Conservation (phyloP, 2,797 vertebrate species). For the Peromyscus attwateri region DNA sequence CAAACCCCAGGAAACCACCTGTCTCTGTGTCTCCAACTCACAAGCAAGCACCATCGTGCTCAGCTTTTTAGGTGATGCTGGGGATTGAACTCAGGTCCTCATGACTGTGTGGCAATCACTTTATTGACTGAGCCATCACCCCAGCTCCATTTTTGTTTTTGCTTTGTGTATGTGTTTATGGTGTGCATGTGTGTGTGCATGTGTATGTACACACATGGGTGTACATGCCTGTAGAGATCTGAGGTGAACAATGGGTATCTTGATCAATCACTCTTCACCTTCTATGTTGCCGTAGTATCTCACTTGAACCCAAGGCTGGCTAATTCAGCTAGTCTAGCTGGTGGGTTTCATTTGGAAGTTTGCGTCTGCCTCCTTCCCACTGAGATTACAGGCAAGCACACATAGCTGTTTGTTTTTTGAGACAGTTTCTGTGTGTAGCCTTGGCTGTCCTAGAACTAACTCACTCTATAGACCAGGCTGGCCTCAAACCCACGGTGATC, state of each 20-base stretch:
- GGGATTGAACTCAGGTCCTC: background rate
- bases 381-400: too few relatives aligned
- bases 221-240: background rate
- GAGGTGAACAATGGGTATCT: background rate
- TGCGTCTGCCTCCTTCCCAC: too few relatives aligned
- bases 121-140: background rate
- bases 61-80: background rate
- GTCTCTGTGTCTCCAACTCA: background rate
- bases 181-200: background rate
- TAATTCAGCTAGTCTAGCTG: background rate
- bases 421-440: too few relatives aligned
- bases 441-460: too few relatives aligned
- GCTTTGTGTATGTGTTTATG: background rate
- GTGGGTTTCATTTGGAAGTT: too few relatives aligned
- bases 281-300: background rate
- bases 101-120: background rate
- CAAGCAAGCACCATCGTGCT: background rate
- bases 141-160: background rate
- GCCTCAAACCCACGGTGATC: too few relatives aligned
- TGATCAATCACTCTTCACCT: background rate
- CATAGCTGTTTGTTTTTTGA: too few relatives aligned
- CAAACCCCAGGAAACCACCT: background rate
- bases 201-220: background rate
- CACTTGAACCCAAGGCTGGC: background rate
- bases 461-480: too few relatives aligned